These are phyloP conservation scores for Fragum whitleyi DNA, from an alignment of 2,888 invertebrate genomes.

Conservation along the genomic window DNA sequence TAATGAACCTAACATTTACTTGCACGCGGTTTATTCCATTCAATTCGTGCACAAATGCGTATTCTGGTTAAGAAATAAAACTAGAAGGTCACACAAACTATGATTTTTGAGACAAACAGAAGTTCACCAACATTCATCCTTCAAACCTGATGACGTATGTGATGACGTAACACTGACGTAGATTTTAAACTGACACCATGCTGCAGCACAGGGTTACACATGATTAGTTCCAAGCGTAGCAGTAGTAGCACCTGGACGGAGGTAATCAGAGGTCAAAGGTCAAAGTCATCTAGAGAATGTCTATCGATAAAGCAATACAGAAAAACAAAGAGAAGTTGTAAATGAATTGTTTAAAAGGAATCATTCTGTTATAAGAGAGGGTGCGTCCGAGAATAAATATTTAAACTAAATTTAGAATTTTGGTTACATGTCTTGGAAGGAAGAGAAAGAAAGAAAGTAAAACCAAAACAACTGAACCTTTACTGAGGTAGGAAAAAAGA, in stretches of 20 bases:
- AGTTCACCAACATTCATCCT: background rate
- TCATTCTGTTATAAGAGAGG: background rate
- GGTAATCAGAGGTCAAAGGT: constrained; percentile 44
- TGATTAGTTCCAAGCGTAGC: constrained; percentile 30
- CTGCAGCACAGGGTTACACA: constrained; percentile 34
- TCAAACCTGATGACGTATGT: constrained; percentile 10
- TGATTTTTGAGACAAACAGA: background rate
- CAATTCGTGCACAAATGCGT: too few species aligned
- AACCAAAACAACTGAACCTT: too few species aligned
- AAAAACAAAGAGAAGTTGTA: background rate
- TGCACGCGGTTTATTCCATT: too few species aligned
- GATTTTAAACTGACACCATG: constrained; percentile 24
- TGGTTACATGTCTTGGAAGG: background rate
- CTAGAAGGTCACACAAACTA: background rate
- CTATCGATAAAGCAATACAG: background rate
- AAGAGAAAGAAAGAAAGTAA: background rate
- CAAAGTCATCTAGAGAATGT: constrained; percentile 38
- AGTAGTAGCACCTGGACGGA: constrained; percentile 58
- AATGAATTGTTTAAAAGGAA: background rate
- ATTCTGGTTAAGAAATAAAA: background rate
- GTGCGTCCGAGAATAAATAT: background rate
- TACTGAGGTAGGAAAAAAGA: background rate
- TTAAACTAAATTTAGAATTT: background rate
- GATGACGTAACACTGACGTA: constrained; percentile 20
- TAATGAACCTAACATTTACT: too few species aligned